Evolutionary conservation across 2,113 vertebrate species (phyloP).

Genomic region (Pantherophis guttatus): DNA sequence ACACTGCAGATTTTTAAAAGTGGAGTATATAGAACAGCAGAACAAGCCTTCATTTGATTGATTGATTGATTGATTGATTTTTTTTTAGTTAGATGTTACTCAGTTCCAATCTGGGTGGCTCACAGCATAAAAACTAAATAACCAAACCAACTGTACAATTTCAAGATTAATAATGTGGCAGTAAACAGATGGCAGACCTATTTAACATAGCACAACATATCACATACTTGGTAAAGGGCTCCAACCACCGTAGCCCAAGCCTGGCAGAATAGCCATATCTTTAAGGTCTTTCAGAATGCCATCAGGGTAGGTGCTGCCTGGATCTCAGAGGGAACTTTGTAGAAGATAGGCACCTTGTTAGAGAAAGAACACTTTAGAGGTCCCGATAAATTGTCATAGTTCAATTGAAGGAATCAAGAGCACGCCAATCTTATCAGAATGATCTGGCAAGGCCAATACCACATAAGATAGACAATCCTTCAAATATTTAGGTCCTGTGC

Average conservation of each 20-base stretch:
- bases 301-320: not conserved
- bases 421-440: not conserved
- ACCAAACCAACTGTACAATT: not conserved
- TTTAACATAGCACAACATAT: not conserved
- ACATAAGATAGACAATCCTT: not conserved
- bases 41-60: not conserved
- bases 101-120: not conserved
- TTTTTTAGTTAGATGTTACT: not conserved
- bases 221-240: not conserved
- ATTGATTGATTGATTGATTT: not conserved
- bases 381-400: not conserved
- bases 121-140: not conserved
- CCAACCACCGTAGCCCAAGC: not conserved
- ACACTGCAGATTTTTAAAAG: not conserved
- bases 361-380: not conserved
- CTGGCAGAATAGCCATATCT: not conserved
- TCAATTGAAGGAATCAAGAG: not conserved
- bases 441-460: not conserved
- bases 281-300: not conserved
- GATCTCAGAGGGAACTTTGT: not conserved
- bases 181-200: not conserved
- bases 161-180: not conserved
- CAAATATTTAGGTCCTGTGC: not conserved
- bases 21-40: not conserved
- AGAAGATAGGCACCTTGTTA: not conserved